These are phyloP conservation scores for Corythaeola cristata DNA, from an alignment of 2,113 vertebrate species.

Conservation along the genomic window DNA sequence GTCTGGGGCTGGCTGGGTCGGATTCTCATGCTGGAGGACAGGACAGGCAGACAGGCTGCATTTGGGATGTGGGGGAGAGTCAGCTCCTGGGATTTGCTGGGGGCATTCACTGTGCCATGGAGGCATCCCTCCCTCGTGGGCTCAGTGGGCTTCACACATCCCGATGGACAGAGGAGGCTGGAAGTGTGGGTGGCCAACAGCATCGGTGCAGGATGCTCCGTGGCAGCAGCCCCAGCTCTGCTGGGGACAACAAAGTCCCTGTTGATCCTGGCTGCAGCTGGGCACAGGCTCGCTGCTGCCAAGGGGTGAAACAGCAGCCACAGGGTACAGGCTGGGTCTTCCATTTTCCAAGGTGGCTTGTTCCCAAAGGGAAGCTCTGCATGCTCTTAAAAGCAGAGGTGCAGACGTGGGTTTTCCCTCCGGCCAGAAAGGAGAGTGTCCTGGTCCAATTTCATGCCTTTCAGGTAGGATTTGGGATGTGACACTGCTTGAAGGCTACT, in stretches of 20 bases:
- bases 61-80: accelerated
- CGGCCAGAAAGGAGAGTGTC: background rate
- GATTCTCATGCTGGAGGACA: background rate
- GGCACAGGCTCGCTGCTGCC: background rate
- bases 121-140: accelerated
- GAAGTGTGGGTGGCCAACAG: background rate
- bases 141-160: background rate
- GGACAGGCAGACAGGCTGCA: background rate
- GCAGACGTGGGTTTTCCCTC: background rate
- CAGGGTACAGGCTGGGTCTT: background rate
- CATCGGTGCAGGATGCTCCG: accelerated
- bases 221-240: background rate
- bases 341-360: background rate
- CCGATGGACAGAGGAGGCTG: accelerated
- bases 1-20: background rate
- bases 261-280: background rate
- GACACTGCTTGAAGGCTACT: background rate
- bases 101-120: background rate
- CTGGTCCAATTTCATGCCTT: background rate
- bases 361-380: background rate
- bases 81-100: background rate
- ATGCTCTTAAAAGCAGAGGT: background rate
- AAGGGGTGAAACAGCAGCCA: background rate
- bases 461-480: background rate
- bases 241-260: background rate